phyloP scores from a whole-genome alignment of 2,797 vertebrate genomes.

The Enteromius mattozi region DNA sequence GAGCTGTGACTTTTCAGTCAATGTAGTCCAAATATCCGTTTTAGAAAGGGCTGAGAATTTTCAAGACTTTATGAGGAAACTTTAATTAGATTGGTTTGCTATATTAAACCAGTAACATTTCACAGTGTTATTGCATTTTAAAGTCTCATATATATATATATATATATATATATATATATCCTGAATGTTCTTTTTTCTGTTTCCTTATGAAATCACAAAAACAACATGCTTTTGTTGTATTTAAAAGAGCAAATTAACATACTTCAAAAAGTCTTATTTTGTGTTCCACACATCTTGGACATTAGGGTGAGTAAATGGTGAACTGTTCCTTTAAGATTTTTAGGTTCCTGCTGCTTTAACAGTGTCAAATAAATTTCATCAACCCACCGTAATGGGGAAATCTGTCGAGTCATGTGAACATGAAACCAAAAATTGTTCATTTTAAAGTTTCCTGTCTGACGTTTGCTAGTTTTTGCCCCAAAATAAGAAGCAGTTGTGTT shows the following conservation, averaged over 20 bases:
- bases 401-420: slow-evolving; percentile 26
- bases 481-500: slow-evolving; percentile 50
- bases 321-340: slow-evolving; percentile 1
- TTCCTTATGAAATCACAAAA: not conserved
- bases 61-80: not conserved
- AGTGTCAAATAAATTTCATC: not conserved
- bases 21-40: not conserved
- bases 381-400: slow-evolving; percentile 20
- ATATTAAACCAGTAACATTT: not conserved
- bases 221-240: not conserved
- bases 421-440: slow-evolving; percentile 14
- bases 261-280: not conserved
- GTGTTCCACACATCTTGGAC: not conserved
- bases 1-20: slow-evolving; percentile 10
- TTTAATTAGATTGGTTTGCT: not conserved
- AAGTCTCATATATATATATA: too few relatives aligned
- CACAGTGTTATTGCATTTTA: too few relatives aligned
- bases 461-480: not conserved
- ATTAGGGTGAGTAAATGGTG: not conserved
- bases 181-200: not conserved
- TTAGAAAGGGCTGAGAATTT: not conserved
- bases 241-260: not conserved
- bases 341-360: not conserved
- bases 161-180: too few relatives aligned
- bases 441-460: slow-evolving; percentile 3